Evolutionary conservation across 1,140 invertebrate species (phyloP), one percentile per base, ranked within the genome.

Genomic region (Cydia splendana): DNA sequence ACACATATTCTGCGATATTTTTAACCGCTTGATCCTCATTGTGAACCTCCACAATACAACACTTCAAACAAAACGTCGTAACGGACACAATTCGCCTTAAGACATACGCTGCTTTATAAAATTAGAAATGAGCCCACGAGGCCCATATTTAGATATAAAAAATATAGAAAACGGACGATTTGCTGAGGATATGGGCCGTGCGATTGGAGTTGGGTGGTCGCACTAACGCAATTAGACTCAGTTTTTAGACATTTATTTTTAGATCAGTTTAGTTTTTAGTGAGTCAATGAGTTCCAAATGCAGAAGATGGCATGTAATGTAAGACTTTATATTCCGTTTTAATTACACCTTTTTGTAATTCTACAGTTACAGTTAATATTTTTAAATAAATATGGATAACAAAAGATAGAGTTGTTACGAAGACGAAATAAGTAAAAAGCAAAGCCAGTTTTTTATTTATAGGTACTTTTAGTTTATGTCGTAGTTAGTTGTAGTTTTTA

Each of bases 21-120:
- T 62, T 62, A 62, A 62, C 18, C 57, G n/a, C 57, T 62, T 62
- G 57, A 62, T 62, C 18, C 57, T 62, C n/a, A 62, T 62, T 62
- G 57, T 62, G 57, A 12, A 10, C 4, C 18, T 24, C 4, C 20
- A 62, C 57, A 62, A 62, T 62, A 24, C 57, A 62, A 1, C 18
- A 24, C 20, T 62, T 9, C 2, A 10, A 20, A 20, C 20, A 24
- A 62, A 62, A 62, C 0, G 57, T 24, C 57, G 57, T 24, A 62
- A 62, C 18, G 6, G 57, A n/a, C 20, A 20, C 20, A 24, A 24
- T 24, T 12, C 57, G 18, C 18, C 9, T 24, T 24, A 24, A 1
- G n/a, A 24, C 57, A 10, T 62, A 62, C 6, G 57, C n/a, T n/a
- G 20, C 24, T 62, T 62, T 62, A 24, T 62, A 20, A 62, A 20